These are phyloP conservation scores for Zootoca vivipara DNA, from an alignment of 2,113 vertebrate genomes.

Conservation along the genomic window DNA sequence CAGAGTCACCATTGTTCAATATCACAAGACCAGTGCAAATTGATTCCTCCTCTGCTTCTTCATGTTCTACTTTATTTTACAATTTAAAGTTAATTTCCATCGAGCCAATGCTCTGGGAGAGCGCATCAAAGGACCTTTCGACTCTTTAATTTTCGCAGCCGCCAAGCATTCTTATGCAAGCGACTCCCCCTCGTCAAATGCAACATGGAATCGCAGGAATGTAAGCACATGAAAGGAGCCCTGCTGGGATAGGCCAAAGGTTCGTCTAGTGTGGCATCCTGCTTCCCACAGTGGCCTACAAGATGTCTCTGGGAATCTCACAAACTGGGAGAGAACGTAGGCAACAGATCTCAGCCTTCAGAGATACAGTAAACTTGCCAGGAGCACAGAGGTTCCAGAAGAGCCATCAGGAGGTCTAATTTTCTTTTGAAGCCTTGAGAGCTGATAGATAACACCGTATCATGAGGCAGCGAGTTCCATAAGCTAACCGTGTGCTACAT, in stretches of 20 bases:
- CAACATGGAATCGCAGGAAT: no score
- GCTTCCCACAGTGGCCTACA: not conserved
- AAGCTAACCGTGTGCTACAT: no score
- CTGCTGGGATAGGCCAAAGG: not conserved
- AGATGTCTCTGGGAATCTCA: not conserved
- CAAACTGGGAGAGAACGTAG: no score
- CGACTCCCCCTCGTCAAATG: no score
- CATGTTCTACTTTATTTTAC: slow-evolving; percentile 25
- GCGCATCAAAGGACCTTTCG: not conserved
- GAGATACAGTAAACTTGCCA: no score
- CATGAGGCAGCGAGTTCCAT: no score
- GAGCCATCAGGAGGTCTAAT: no score
- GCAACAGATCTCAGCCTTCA: no score
- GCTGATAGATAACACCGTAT: no score
- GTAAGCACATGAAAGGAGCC: not conserved
- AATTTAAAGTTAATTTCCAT: not conserved
- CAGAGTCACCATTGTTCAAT: slow-evolving; percentile 39
- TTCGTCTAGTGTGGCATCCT: not conserved
- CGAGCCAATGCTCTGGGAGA: not conserved
- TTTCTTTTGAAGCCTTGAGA: no score
- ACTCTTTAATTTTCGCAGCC: not conserved
- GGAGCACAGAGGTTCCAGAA: no score
- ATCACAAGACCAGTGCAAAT: not conserved
- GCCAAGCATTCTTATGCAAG: not conserved
- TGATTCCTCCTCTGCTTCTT: not conserved